phyloP scores from a whole-genome alignment of 2,888 invertebrate genomes.

The Furcula furcula region DNA sequence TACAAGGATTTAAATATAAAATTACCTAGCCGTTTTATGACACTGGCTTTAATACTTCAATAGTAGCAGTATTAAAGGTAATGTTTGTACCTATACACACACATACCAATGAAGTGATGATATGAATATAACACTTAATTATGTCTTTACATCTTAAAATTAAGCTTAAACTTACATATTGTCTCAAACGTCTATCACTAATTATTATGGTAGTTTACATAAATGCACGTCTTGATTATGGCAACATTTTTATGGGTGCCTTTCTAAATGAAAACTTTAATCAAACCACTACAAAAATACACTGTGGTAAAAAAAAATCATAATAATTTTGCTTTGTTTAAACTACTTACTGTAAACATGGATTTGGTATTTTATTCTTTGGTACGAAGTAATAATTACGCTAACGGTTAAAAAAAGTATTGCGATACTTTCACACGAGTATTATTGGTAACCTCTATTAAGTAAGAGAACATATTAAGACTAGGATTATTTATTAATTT shows the following conservation, averaged over 20 bases:
- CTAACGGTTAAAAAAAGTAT: conserved; percentile 5
- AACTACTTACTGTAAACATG: too few species aligned
- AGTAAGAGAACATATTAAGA: conserved; percentile 51
- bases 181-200: conserved; percentile 63
- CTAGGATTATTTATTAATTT: conserved; percentile 57
- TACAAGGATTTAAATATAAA: too few species aligned
- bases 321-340: too few species aligned
- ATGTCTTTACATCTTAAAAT: conserved; percentile 28
- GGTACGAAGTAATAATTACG: conserved; percentile 17
- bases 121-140: conserved; percentile 36
- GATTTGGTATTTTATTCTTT: conserved; percentile 31
- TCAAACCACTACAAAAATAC: too few species aligned
- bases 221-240: conserved; percentile 31
- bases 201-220: conserved; percentile 11
- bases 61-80: too few species aligned
- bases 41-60: too few species aligned
- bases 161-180: conserved; percentile 60
- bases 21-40: too few species aligned
- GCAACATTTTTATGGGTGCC: too few species aligned
- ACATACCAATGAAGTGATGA: conserved; percentile 17
- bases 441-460: conserved; percentile 34
- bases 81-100: too few species aligned
- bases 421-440: conserved; percentile 11
- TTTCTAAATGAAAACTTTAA: too few species aligned
- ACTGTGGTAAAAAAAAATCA: too few species aligned